Evolutionary conservation across 1,140 invertebrate genomes (phyloP), one percentile per base, ranked within the genome.

Genomic region (Eumeta japonica): DNA sequence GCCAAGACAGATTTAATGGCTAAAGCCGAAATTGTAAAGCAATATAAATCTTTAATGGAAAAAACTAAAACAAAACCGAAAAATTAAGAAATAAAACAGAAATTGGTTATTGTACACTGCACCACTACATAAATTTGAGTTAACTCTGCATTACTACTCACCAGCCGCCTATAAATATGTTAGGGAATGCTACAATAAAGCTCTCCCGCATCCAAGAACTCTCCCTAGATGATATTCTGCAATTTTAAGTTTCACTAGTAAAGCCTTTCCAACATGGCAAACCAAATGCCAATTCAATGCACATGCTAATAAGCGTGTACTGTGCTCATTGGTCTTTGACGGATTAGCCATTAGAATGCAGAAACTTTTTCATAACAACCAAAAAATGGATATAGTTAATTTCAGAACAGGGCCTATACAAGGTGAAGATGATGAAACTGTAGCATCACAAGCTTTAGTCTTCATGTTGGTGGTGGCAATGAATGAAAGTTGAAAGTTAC

Each of bases 401-500:
- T 37, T 41, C 35, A n/a, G n/a, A n/a, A n/a, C n/a, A n/a, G 30
- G 40, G 19, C 28, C 16, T 48, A 3, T 5, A 13, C 2, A 35
- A 16, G 30, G 56, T 62, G 20, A 57, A n/a, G n/a, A n/a, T n/a
- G n/a, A n/a, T n/a, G n/a, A n/a, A n/a, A n/a, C n/a, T n/a, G n/a
- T n/a, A n/a, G n/a, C n/a, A n/a, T n/a, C 45, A 41, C 43, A 64
- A 35, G 50, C 46, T 16, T 47, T 59, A 14, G 55, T 65, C 2
- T 56, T 62, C 31, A 38, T 62, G 24, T 11, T 60, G 12, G 52
- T 54, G 11, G 39, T n/a, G n/a, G n/a, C 37, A 13, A 16, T 63
- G 5, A 62, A 52, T 33, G 40, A 39, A 37, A 35, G 15, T 13
- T 63, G 52, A 53, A 62, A 64, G 43, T 20, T 64, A 5, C 58